Percentiles rank a stretch among this genome's conserved stretches.
Evolutionary conservation across 2,888 invertebrate genomes (phyloP).

Genomic region (Charanyca ferruginea): DNA sequence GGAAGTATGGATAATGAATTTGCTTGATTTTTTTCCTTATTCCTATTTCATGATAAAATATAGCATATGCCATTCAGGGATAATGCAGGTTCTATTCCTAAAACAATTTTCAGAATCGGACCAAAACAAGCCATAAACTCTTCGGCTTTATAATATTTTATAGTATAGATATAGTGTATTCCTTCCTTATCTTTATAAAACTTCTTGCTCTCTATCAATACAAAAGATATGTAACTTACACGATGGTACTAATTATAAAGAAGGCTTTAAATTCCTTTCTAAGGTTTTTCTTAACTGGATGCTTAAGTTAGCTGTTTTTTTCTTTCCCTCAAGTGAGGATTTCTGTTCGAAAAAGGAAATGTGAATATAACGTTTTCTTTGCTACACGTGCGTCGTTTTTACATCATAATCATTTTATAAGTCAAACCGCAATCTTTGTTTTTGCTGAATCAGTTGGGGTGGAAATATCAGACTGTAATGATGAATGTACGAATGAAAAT

Average conservation of each 20-base stretch:
- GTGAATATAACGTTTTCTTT: conserved; percentile 31
- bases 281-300: background rate
- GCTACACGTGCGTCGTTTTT: conserved; percentile 46
- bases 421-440: conserved; percentile 64
- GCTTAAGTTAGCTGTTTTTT: background rate
- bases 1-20: no score
- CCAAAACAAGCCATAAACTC: no score
- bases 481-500: conserved; percentile 36
- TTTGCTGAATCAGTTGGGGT: conserved; percentile 74
- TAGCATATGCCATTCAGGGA: no score
- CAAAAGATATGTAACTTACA: no score
- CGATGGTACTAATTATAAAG: background rate
- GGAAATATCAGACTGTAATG: conserved; percentile 45
- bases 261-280: background rate
- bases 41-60: no score
- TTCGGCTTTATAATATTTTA: no score
- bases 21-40: no score
- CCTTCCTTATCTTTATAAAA: no score
- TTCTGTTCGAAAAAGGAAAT: background rate
- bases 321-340: conserved; percentile 5
- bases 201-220: no score
- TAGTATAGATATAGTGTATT: no score
- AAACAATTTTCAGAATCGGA: no score
- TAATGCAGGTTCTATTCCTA: no score
- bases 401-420: conserved; percentile 63